phyloP scores from a whole-genome alignment of 2,888 invertebrate genomes.

The Notodonta dromedarius region DNA sequence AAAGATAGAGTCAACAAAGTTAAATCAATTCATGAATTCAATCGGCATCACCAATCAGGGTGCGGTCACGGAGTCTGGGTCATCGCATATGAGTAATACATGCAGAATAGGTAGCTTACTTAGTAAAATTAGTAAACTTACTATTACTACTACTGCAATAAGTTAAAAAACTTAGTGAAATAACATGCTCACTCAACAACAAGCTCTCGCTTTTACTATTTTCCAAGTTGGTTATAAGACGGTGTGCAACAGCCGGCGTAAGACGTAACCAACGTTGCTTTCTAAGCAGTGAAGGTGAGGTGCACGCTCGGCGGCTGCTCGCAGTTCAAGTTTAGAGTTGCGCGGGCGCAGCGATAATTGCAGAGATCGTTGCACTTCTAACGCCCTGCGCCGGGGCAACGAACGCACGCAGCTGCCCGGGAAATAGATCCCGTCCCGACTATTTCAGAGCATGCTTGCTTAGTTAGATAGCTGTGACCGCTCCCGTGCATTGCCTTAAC shows the following conservation, averaged over 20 bases:
- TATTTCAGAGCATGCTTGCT: constrained; percentile 78
- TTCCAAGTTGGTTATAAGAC: constrained; percentile 48
- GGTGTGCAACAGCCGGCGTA: constrained; percentile 42
- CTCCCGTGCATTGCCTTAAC: constrained; percentile 55
- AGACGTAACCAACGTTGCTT: constrained; percentile 76
- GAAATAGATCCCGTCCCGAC: constrained; percentile 82
- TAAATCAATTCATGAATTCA: constrained; percentile 6
- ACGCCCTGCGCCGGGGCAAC: constrained; percentile 79
- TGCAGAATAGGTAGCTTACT: too few species aligned
- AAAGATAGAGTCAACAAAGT: constrained; percentile 26
- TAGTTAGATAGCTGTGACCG: constrained; percentile 62
- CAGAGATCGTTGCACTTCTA: constrained; percentile 82
- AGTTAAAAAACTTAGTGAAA: not conserved
- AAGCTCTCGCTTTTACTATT: constrained; percentile 76
- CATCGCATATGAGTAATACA: not conserved
- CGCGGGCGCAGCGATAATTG: constrained; percentile 69
- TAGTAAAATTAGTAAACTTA: too few species aligned
- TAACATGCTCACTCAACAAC: constrained; percentile 2
- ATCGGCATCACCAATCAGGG: not conserved
- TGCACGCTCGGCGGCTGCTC: constrained; percentile 67
- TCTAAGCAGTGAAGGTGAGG: constrained; percentile 82
- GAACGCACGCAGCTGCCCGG: constrained; percentile 82
- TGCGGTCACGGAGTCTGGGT: not conserved
- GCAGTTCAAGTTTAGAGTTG: constrained; percentile 79
- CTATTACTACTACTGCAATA: too few species aligned